Evolutionary conservation across 1,140 invertebrate genomes (phyloP), one percentile per base, ranked within the genome.

Genomic region (Eupristina koningsbergeri): DNA sequence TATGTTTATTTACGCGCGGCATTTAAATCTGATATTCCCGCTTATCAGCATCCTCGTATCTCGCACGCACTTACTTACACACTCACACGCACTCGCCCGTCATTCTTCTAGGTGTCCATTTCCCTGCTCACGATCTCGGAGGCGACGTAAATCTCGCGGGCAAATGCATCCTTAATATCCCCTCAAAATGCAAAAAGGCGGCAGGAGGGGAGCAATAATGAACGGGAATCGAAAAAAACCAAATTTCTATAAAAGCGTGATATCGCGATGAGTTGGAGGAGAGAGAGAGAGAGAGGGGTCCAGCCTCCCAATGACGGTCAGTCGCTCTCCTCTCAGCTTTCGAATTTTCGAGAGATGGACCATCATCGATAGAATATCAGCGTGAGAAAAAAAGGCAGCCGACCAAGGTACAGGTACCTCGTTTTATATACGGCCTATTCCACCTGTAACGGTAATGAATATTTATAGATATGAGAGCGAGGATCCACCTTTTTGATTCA

Each of bases 361-460:
- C 41, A 29, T 19, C 19, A 22, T 22, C 71, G 81, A 83, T 83
- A 74, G 77, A 69, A 74, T 81, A 80, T 80, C 77, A 83, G 81
- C 88, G 87, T 89, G 88, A 89, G 88, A 81, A 81, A 81, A 75
- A 81, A 58, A 41, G n/a, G n/a, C n/a, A n/a, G n/a, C n/a, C 36
- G 41, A 39, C n/a, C 13, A 61, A 67, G 0, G n/a, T 77, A 73
- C 83, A 83, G 85, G 78, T 81, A 84, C 64, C 81, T 87, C 86
- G 84, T 86, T 86, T 87, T 85, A 86, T 82, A 86, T 86, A 86
- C 86, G 85, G 86, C 86, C 85, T 86, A 88, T 88, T 88, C 88
- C 88, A 89, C 87, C 87, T 89, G 87, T 87, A 87, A 87, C 86
- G 86, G 87, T 87, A 87, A 89, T 89, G 88, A 89, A 88, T 88